Percentiles rank a stretch among this genome's conserved stretches.
Evolutionary conservation across 1,140 invertebrate genomes (phyloP).

Genomic region (Drosophila chauvacae): DNA sequence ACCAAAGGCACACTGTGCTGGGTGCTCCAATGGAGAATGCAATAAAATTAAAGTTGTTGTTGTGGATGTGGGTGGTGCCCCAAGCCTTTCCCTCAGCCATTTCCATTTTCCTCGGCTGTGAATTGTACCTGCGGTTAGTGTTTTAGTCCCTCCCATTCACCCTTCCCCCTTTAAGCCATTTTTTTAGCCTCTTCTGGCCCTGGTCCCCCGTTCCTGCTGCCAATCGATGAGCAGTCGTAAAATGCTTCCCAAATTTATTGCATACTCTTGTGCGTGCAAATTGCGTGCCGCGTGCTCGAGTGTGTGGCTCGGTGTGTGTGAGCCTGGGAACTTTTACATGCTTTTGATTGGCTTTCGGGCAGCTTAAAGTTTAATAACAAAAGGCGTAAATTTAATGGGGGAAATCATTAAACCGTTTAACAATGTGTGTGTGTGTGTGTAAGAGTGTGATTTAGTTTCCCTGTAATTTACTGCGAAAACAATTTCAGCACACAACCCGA

Average conservation of each 20-base stretch:
- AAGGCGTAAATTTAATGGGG: conserved; percentile 55
- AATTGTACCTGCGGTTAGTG: conserved; percentile 64
- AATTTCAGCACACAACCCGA: neutral
- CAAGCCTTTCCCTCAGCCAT: conserved; percentile 60
- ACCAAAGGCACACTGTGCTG: conserved; percentile 26
- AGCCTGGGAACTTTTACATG: conserved; percentile 49
- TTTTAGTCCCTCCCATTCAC: neutral
- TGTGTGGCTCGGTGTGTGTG: conserved; percentile 5
- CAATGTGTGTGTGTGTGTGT: conserved; percentile 33
- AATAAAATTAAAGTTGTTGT: conserved; percentile 73
- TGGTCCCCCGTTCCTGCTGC: conserved; percentile 9
- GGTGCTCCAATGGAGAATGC: conserved; percentile 47
- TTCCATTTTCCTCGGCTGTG: conserved; percentile 8
- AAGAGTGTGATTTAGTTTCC: conserved; percentile 49
- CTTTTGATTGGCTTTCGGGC: conserved; percentile 69
- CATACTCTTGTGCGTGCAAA: conserved; percentile 61
- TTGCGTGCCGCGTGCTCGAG: conserved; percentile 27
- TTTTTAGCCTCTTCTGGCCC: neutral
- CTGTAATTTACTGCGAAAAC: conserved; percentile 22
- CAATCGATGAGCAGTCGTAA: conserved; percentile 76
- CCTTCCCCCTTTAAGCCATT: neutral
- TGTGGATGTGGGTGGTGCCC: conserved; percentile 8
- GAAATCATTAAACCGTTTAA: conserved; percentile 55
- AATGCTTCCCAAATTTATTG: conserved; percentile 69
- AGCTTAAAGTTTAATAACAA: conserved; percentile 67